Conservation (phyloP, 2,797 vertebrate species). For the Chaunax sp. region DNA sequence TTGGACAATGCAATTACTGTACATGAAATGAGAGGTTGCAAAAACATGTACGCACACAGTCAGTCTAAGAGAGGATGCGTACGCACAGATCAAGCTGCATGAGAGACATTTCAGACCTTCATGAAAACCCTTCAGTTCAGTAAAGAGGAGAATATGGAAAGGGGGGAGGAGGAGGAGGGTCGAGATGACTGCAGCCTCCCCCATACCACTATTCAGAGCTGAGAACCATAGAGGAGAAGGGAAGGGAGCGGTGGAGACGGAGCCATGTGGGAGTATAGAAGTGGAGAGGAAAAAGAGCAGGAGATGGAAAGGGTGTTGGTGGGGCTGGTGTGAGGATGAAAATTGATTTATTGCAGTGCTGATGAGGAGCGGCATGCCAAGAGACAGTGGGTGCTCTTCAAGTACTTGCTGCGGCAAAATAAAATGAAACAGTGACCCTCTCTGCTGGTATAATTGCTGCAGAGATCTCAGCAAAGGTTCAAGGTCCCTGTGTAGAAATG, state of each 20-base stretch:
- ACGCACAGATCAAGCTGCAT: conserved; percentile 27
- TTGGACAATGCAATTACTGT: background rate
- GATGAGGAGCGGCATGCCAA: conserved; percentile 84
- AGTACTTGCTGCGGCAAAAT: conserved; percentile 80
- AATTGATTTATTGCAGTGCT: conserved; percentile 86
- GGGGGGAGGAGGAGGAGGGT: conserved; percentile 13
- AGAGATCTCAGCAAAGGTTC: conserved; percentile 75
- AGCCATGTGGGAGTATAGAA: conserved; percentile 61
- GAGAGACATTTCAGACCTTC: conserved; percentile 34
- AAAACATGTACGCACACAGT: conserved; percentile 5
- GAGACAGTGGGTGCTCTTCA: conserved; percentile 79
- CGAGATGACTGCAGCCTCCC: conserved; percentile 32
- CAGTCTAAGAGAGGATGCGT: background rate
- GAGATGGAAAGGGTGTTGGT: conserved; percentile 58
- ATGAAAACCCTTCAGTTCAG: conserved; percentile 31
- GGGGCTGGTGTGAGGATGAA: conserved; percentile 76
- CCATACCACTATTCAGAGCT: conserved; percentile 24
- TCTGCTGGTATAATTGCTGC: conserved; percentile 82
- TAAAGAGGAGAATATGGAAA: conserved; percentile 19
- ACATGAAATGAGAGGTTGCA: conserved; percentile 2
- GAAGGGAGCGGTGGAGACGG: conserved; percentile 48
- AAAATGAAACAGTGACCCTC: conserved; percentile 77
- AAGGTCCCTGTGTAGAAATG: conserved; percentile 69
- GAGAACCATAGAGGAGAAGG: conserved; percentile 35
- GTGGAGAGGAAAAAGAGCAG: conserved; percentile 56